Percentiles rank a stretch among this genome's conserved stretches.
phyloP scores from a whole-genome alignment of 1,140 invertebrate genomes.

The Euwallacea fornicatus region DNA sequence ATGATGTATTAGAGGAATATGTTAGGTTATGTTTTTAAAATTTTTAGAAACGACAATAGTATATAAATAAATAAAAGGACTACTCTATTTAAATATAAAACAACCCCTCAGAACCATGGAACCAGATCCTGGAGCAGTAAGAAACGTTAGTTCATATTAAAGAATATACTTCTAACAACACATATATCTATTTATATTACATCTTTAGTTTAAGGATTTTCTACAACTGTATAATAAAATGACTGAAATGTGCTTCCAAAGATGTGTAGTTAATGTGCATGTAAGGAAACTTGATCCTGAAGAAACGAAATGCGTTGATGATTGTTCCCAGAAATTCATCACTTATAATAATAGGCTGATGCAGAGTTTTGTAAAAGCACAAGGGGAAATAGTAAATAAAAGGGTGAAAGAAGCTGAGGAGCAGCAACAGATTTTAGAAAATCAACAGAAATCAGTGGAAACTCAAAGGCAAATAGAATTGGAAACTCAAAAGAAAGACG shows the following conservation, averaged over 20 bases:
- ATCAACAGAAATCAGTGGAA: not conserved
- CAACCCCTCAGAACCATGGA: conserved; percentile 7
- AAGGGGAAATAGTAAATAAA: conserved; percentile 43
- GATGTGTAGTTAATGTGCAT: conserved; percentile 91
- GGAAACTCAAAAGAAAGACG: no score
- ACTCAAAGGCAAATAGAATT: no score
- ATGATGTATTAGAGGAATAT: no score
- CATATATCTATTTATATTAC: conserved; percentile 2
- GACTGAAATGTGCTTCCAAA: conserved; percentile 87
- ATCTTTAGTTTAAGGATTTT: conserved; percentile 86
- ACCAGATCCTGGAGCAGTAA: conserved; percentile 19
- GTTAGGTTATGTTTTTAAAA: no score
- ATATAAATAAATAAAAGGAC: no score
- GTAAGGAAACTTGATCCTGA: conserved; percentile 71
- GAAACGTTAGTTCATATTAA: conserved; percentile 16
- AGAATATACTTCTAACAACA: conserved; percentile 1
- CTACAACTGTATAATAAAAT: conserved; percentile 89
- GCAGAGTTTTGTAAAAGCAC: conserved; percentile 44
- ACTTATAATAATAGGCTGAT: conserved; percentile 48
- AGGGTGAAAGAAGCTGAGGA: conserved; percentile 44
- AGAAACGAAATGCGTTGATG: conserved; percentile 45
- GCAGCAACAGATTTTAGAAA: conserved; percentile 23
- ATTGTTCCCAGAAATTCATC: conserved; percentile 48
- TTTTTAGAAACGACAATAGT: no score
- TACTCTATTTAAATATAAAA: no score